A percentile compares a stretch with the other conserved stretches of the same genome.
phyloP scores from a whole-genome alignment of 2,888 invertebrate species.

The Yponomeuta evonymella region DNA sequence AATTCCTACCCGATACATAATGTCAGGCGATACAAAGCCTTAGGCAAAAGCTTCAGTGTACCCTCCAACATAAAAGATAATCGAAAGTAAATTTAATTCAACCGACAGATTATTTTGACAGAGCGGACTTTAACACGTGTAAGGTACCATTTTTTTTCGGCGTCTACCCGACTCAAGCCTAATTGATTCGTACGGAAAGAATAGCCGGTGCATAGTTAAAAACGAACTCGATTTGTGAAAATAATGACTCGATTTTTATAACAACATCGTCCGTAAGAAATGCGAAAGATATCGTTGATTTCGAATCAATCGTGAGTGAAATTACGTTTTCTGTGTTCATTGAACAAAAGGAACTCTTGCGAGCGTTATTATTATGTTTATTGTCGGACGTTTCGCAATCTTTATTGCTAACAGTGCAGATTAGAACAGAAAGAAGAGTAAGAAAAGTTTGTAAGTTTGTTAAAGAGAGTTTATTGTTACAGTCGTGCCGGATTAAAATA shows the following conservation, averaged over 20 bases:
- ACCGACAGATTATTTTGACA: constrained; percentile 50
- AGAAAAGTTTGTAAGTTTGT: background rate
- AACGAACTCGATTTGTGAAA: background rate
- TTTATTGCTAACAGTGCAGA: background rate
- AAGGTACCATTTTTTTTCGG: constrained; percentile 28
- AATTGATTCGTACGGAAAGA: constrained; percentile 23
- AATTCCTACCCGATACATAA: constrained; percentile 40
- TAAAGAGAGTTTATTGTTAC: background rate
- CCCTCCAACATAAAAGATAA: constrained; percentile 63
- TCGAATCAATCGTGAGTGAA: constrained; percentile 29
- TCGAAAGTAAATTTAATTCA: constrained; percentile 71
- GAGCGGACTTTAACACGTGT: constrained; percentile 42
- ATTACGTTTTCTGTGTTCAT: constrained; percentile 14
- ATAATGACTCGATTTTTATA: background rate
- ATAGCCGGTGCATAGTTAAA: background rate
- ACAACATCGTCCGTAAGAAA: background rate
- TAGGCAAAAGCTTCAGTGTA: constrained; percentile 54
- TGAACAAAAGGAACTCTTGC: background rate
- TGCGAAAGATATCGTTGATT: background rate
- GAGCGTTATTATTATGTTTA: background rate
- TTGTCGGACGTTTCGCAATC: background rate
- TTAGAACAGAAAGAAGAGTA: background rate
- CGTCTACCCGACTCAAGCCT: constrained; percentile 17
- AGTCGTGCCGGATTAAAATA: background rate
- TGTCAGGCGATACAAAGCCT: constrained; percentile 38